Evolutionary conservation across 2,113 vertebrate species (phyloP).

Genomic region (human (Homo sapiens)): GRCh38 chr11:36129001-36129500

Average conservation of each 20-base stretch:
- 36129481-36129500: rapidly evolving
- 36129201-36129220: background rate
- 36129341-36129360: background rate
- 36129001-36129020: no score
- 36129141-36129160: background rate
- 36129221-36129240: background rate
- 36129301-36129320: background rate
- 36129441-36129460: background rate
- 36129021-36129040: no score
- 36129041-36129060: rapidly evolving
- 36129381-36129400: background rate
- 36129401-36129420: background rate
- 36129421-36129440: background rate
- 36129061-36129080: background rate
- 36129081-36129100: background rate
- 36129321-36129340: background rate
- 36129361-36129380: background rate
- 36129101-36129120: background rate
- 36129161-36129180: rapidly evolving
- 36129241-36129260: background rate
- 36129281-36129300: background rate
- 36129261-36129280: background rate
- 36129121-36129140: background rate
- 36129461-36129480: no score
- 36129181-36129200: background rate